Evolutionary conservation across 2,113 vertebrate species (phyloP).

Genomic region (Acanthochromis polyacanthus): DNA sequence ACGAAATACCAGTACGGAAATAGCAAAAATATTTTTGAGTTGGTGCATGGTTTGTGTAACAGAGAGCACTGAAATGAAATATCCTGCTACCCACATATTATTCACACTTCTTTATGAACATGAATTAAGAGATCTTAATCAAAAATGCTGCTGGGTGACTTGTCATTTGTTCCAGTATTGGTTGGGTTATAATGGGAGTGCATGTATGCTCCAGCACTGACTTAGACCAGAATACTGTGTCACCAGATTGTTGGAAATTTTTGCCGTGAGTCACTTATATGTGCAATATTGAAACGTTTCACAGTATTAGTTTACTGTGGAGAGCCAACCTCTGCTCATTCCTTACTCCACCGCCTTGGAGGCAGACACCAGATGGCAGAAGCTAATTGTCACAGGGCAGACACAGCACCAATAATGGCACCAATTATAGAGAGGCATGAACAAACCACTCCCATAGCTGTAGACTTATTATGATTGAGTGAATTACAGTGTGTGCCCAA

Average conservation of each 20-base stretch:
- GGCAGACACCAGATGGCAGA: constrained; percentile 61
- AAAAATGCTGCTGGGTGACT: too few species aligned
- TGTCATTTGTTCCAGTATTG: background rate
- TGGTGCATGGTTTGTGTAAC: too few species aligned
- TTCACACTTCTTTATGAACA: too few species aligned
- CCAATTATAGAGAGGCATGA: constrained; percentile 49
- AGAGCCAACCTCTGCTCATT: constrained; percentile 27
- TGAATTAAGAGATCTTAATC: too few species aligned
- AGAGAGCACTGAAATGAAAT: too few species aligned
- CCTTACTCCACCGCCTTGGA: constrained; percentile 21
- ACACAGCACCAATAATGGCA: constrained; percentile 33
- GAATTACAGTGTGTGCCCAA: constrained; percentile 18
- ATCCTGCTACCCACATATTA: too few species aligned
- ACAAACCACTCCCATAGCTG: constrained; percentile 34
- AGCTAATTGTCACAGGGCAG: constrained; percentile 53
- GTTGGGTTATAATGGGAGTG: too few species aligned
- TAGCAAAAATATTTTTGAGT: background rate
- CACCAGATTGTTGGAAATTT: background rate
- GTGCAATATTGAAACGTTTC: constrained; percentile 9
- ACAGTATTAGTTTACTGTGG: background rate
- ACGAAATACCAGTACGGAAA: background rate
- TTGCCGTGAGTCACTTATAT: background rate
- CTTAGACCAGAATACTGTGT: background rate
- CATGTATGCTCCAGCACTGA: background rate
- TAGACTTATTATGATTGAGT: background rate